Evolutionary conservation across 2,888 invertebrate genomes (phyloP).

Genomic region (Meiosimyza platycephala): DNA sequence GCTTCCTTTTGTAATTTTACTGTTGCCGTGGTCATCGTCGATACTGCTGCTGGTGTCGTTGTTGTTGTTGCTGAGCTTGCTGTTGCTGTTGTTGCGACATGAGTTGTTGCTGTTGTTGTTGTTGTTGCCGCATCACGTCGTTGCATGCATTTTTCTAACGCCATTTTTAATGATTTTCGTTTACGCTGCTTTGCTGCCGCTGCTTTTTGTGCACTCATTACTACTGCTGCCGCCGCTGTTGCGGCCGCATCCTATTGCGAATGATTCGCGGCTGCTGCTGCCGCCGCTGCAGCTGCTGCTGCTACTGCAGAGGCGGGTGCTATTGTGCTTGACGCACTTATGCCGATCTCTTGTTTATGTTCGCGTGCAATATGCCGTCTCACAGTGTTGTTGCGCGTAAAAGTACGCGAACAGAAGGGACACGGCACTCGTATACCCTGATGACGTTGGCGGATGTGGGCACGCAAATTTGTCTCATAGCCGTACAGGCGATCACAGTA

Average conservation of each 20-base stretch:
- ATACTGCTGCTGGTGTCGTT: constrained; percentile 35
- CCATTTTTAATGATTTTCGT: constrained; percentile 64
- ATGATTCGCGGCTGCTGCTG: constrained; percentile 65
- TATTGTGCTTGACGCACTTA: constrained; percentile 50
- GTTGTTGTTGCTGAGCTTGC: constrained; percentile 24
- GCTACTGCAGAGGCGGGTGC: constrained; percentile 60
- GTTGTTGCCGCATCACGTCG: constrained; percentile 59
- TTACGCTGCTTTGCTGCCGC: constrained; percentile 63
- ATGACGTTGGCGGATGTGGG: constrained; percentile 91
- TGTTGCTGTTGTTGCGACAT: constrained; percentile 35
- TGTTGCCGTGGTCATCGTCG: constrained; percentile 1
- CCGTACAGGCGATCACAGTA: constrained; percentile 93
- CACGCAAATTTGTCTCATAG: constrained; percentile 91
- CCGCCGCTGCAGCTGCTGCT: constrained; percentile 58
- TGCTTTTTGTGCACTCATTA: constrained; percentile 62
- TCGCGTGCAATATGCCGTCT: constrained; percentile 91
- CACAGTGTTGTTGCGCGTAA: constrained; percentile 93
- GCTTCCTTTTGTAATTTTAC: constrained; percentile 7
- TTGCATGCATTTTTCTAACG: constrained; percentile 64
- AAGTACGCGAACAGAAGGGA: constrained; percentile 89
- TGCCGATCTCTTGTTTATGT: constrained; percentile 76
- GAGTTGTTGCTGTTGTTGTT: constrained; percentile 32
- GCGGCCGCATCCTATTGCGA: constrained; percentile 67
- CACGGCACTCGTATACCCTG: constrained; percentile 93
- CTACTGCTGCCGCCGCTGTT: constrained; percentile 66